Conservation (phyloP, 2,888 invertebrate species). For the Lycophotia porphyrea region DNA sequence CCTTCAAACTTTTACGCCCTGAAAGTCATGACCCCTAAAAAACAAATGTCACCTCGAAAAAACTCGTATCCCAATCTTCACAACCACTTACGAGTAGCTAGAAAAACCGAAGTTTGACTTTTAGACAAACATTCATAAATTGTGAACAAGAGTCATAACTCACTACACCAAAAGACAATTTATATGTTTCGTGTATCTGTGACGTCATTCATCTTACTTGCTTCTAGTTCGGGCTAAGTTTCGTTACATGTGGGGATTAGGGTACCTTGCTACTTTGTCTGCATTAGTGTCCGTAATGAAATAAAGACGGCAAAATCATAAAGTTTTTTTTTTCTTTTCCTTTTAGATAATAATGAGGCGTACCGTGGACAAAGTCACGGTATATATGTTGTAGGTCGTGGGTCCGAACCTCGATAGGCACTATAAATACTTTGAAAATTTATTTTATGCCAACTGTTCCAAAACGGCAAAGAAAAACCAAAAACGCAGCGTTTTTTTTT, state of each 20-base stretch:
- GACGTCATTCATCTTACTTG: slow-evolving; percentile 51
- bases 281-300: neutral
- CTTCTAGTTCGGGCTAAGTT: slow-evolving; percentile 37
- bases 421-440: too few relatives aligned
- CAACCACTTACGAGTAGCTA: slow-evolving; percentile 35
- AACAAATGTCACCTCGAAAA: slow-evolving; percentile 7
- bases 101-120: slow-evolving; percentile 37
- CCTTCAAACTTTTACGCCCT: neutral
- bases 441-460: neutral
- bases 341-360: neutral
- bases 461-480: neutral
- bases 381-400: neutral
- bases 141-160: slow-evolving; percentile 52
- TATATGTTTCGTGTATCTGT: slow-evolving; percentile 45
- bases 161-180: slow-evolving; percentile 44
- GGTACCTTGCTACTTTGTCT: slow-evolving; percentile 10
- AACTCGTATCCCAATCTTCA: slow-evolving; percentile 1
- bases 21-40: neutral
- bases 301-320: neutral
- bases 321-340: neutral
- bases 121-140: slow-evolving; percentile 47
- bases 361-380: neutral
- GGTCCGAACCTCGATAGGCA: neutral
- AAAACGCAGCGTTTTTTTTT: too few relatives aligned
- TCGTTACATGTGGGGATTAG: slow-evolving; percentile 1